Evolutionary conservation across 2,113 vertebrate species (phyloP).

Genomic region (Regulus satrapa): DNA sequence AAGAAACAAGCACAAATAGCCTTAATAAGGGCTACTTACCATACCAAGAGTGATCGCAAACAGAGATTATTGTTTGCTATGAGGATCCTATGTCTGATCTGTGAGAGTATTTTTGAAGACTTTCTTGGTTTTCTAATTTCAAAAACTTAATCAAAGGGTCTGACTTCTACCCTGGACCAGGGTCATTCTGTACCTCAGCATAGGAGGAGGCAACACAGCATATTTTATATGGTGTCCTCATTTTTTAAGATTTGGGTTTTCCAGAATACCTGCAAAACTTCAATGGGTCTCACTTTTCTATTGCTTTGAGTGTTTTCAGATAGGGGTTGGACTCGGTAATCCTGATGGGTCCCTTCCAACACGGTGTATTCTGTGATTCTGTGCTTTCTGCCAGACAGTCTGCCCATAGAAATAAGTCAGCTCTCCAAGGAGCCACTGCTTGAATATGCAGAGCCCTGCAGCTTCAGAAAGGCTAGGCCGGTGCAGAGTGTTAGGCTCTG

Average conservation of each 20-base stretch:
- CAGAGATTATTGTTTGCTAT: not conserved
- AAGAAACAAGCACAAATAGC: not conserved
- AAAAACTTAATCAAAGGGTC: not conserved
- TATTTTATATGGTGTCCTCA: not conserved
- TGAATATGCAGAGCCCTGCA: not conserved
- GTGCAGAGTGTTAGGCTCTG: not conserved
- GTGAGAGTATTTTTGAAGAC: not conserved
- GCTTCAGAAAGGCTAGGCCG: not conserved
- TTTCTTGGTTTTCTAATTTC: not conserved
- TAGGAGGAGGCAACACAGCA: not conserved
- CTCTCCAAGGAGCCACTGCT: not conserved
- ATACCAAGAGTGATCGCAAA: not conserved
- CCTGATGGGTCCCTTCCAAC: not conserved
- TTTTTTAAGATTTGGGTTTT: not conserved
- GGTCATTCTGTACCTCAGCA: accelerated
- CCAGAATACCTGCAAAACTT: not conserved
- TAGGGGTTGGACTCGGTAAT: not conserved
- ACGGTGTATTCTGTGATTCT: not conserved
- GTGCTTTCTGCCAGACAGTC: not conserved
- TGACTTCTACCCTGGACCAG: not conserved
- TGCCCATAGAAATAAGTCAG: not conserved
- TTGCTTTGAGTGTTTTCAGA: not conserved
- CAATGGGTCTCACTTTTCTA: not conserved
- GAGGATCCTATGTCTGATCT: not conserved
- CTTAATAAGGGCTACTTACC: not conserved